A percentile compares a stretch with the other conserved stretches of the same genome.
These are phyloP conservation scores for Chrysocyon brachyurus DNA, from an alignment of 2,797 vertebrate species.

Conservation along the genomic window DNA sequence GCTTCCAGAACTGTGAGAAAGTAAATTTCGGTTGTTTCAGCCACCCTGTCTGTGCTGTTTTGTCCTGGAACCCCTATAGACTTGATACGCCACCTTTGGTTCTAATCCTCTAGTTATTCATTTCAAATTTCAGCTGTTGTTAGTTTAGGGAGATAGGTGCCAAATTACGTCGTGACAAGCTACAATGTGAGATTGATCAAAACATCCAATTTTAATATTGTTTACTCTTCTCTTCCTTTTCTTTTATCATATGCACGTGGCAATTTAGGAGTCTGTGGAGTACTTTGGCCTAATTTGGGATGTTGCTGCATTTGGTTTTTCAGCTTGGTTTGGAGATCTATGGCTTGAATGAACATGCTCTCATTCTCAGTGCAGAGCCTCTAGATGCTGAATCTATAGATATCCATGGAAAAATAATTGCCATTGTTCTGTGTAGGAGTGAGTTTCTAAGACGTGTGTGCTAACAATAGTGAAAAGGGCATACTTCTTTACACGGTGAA, in stretches of 20 bases:
- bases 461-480: slow-evolving; percentile 44
- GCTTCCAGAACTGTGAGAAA: background rate
- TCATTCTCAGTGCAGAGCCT: background rate
- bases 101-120: background rate
- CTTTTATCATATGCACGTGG: background rate
- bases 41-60: background rate
- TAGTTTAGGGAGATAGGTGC: background rate
- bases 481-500: background rate
- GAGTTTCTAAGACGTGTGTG: slow-evolving; percentile 23
- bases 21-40: background rate
- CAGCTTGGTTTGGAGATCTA: background rate
- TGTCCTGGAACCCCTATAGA: background rate
- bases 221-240: background rate
- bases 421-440: background rate
- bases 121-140: background rate
- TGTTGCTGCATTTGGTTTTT: background rate
- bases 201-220: background rate
- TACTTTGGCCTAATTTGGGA: background rate
- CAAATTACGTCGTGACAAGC: background rate
- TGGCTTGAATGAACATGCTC: slow-evolving; percentile 24
- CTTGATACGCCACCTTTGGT: background rate
- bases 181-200: background rate
- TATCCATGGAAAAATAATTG: slow-evolving; percentile 30
- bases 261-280: background rate
- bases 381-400: background rate